A percentile compares a stretch with the other conserved stretches of the same genome.
Conservation (phyloP, 2,888 invertebrate species). For the Drosophila cyrtoloma region DNA sequence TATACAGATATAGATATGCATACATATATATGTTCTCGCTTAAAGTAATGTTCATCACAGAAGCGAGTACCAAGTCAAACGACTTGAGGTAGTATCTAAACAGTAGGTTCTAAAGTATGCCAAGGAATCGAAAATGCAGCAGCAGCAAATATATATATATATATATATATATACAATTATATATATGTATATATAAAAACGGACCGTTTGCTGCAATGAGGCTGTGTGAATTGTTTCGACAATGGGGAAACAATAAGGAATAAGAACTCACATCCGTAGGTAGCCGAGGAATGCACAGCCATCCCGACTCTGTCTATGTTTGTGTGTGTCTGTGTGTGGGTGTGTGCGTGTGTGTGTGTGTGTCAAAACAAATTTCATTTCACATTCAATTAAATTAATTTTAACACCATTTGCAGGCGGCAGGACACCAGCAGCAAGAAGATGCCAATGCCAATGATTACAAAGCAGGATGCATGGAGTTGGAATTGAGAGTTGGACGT, state of each 20-base stretch:
- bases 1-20: not conserved
- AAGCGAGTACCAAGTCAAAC: no score
- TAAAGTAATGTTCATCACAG: no score
- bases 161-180: not conserved
- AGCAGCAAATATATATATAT: not conserved
- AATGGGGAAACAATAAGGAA: slow-evolving; percentile 66
- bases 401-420: slow-evolving; percentile 79
- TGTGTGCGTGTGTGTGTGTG: slow-evolving; percentile 5
- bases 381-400: slow-evolving; percentile 83
- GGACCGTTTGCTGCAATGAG: slow-evolving; percentile 30
- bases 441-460: slow-evolving; percentile 76
- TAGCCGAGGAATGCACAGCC: slow-evolving; percentile 67
- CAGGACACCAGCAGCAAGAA: slow-evolving; percentile 48
- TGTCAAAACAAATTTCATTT: slow-evolving; percentile 82
- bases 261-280: slow-evolving; percentile 40
- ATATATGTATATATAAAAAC: not conserved
- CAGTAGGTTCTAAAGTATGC: no score
- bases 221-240: slow-evolving; percentile 54
- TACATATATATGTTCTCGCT: not conserved
- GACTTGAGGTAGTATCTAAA: no score
- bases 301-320: slow-evolving; percentile 44
- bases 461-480: slow-evolving; percentile 60
- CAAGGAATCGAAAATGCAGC: not conserved
- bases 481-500: slow-evolving; percentile 1
- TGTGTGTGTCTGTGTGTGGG: slow-evolving; percentile 30